A percentile compares a stretch with the other conserved stretches of the same genome.
These are phyloP conservation scores for Aradophagus sp. DNA, from an alignment of 1,140 invertebrate genomes.

Conservation along the genomic window DNA sequence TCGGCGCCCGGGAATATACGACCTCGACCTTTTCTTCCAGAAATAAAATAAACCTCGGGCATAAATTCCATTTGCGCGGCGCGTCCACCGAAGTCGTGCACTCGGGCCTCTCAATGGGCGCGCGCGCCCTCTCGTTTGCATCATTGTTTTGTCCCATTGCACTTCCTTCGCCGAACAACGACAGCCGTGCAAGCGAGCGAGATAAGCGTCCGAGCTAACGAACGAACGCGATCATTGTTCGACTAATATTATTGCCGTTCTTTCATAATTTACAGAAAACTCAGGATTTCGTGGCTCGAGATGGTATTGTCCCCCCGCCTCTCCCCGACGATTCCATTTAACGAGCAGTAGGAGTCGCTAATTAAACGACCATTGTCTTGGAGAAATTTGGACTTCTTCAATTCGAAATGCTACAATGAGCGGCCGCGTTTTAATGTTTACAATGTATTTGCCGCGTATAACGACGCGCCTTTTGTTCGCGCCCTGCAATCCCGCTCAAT, in stretches of 20 bases:
- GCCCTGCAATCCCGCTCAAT: too few relatives aligned
- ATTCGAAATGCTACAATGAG: too few relatives aligned
- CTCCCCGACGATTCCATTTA: slow-evolving; percentile 19
- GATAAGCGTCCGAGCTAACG: slow-evolving; percentile 46
- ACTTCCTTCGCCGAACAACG: slow-evolving; percentile 40
- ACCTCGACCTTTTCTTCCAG: slow-evolving; percentile 53
- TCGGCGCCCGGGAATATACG: slow-evolving; percentile 44
- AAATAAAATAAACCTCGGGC: slow-evolving; percentile 54
- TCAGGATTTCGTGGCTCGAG: slow-evolving; percentile 27
- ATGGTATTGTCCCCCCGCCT: slow-evolving; percentile 19
- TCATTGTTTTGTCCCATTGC: slow-evolving; percentile 46
- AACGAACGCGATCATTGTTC: slow-evolving; percentile 45
- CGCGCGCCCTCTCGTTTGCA: slow-evolving; percentile 48
- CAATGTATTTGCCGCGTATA: too few relatives aligned
- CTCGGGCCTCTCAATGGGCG: slow-evolving; percentile 28
- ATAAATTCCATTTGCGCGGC: slow-evolving; percentile 42
- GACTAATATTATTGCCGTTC: slow-evolving; percentile 45
- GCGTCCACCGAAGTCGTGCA: slow-evolving; percentile 30
- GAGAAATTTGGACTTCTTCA: slow-evolving; percentile 23
- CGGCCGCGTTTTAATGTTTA: too few relatives aligned
- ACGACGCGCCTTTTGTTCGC: too few relatives aligned
- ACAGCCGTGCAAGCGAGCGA: slow-evolving; percentile 44
- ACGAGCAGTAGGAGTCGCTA: slow-evolving; percentile 16
- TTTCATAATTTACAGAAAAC: slow-evolving; percentile 44
- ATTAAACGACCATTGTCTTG: slow-evolving; percentile 39